Base-by-base conservation (phyloP, 2,888 invertebrate species). In the Noctua janthe region DNA sequence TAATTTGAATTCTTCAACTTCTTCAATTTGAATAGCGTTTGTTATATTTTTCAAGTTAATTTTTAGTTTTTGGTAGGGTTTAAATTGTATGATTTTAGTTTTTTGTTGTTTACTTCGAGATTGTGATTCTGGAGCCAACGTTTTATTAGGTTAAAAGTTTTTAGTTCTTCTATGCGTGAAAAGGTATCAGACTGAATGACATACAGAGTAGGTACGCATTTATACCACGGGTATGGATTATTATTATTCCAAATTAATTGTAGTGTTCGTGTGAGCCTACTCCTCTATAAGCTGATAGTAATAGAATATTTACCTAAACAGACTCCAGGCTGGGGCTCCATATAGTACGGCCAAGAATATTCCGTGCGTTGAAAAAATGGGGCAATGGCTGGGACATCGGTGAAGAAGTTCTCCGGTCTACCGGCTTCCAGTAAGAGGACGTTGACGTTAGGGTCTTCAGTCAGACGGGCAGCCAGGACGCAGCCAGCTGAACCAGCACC, bases 401-500 rank as follows among this genome's bases (percentile, higher is more conserved):
- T 97, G 7, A 97, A 86, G 1, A 97, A 80, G 88, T 91, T 93
- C 87, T 96, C 95, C 10, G 95, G 93, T 74, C 91, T 93, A 2
- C 95, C 95, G 0, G 97, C 97, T 93, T 98, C 98, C 54, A 98
- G 88, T 0, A 98, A 92, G 1, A 98, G 94, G 0, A 98, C 97
- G 13, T 96, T 97, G 49, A 97, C 97, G 89, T 97, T 85, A 0
- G 94, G 94, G 85, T 96, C 92, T 87, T 97, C 97, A 0, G 97
- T 93, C 10, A 97, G 93, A 1, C 97, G 94, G 75, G 96, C 95
- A 23, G 97, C 97, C 15, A 97, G 90, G 2, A 97, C 97, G 43
- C 97, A 93, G 1, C 96, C 98, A 0, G 97, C 97, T 0, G 97
- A 97, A 0, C 98, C 98, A 0, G 97, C 97, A 0, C 97, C 97